Base-by-base conservation (phyloP, 53 echinoderm and acorn worm species). In the Zoroaster sp. region DNA sequence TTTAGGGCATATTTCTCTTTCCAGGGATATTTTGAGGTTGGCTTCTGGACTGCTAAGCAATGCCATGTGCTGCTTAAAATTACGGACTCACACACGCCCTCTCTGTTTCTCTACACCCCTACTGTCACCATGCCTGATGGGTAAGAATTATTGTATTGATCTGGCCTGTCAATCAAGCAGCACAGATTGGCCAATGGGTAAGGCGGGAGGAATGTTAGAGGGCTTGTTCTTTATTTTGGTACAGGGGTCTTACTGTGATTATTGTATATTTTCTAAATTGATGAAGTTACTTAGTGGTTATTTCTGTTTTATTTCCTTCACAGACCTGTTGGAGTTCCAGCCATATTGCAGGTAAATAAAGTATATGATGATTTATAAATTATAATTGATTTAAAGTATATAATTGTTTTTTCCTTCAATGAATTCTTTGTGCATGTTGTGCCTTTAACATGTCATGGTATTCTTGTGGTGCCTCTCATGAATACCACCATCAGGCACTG, bases 71-170 rank as follows among this genome's bases (percentile, higher is more conserved):
- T 95, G 6, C 38, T 41, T 12, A 70, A 73, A 63, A 80, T 95
- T n/a, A 59, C 74, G 0, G 97, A 97, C 52, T 83, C 42, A n/a
- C 53, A 78, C 6, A 94, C 92, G 14, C 97, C 97, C 18, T 90
- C 93, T 47, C 78, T 97, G 32, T 90, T 91, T 3, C 73, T 97
- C 31, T 97, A 93, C 80, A 80, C 89, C 32, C 67, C 35, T 68
- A 87, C 88, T 87, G 97, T 97, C 53, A 95, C 97, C 41, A 92
- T 97, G 90, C 95, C 95, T 1, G 23, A 14, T 9, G 43, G 32
- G 97, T 97, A 90, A 94, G 93, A 54, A n/a, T n/a, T n/a, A n/a
- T n/a, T n/a, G n/a, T n/a, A n/a, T n/a, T n/a, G n/a, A n/a, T n/a
- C n/a, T n/a, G n/a, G n/a, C n/a, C n/a, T n/a, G n/a, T n/a, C n/a